Base-by-base conservation (phyloP, 2,888 invertebrate genomes). In the Lycia hirtaria region DNA sequence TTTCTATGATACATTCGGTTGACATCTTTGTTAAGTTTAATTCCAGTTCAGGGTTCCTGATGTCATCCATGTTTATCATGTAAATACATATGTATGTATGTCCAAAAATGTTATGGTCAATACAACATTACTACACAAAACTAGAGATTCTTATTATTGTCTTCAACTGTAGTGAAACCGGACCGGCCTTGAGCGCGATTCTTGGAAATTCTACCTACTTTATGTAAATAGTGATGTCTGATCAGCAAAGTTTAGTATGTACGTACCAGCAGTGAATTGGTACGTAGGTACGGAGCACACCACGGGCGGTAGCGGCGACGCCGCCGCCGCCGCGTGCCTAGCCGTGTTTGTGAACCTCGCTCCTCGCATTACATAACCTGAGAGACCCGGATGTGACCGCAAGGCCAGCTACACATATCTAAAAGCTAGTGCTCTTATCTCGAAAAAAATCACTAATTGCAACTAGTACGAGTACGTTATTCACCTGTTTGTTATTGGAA, bases 321-420 rank as follows among this genome's bases (percentile, higher is more conserved):
- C 67, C 43, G n/a, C 9, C 52, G 41, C 56, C 28, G 57, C 67
- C 63, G 67, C 62, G 61, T 56, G 28, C 26, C 50, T 37, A 49
- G 49, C 57, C 49, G 15, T 41, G 33, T 49, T 41, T 41, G 56
- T 60, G 67, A 64, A 67, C 64, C 65, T 71, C 70, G 72, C 69
- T 78, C 76, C 74, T 75, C 73, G 81, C 76, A 82, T 88, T 88
- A 88, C 77, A 65, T 64, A 69, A 78, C 51, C 35, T 35, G 41
- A 43, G 67, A 76, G 72, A 88, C 88, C 89, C 88, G 89, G 88
- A 89, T 86, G 76, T 82, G 67, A 68, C 69, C 68, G 62, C 87
- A 87, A 88, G 87, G 87, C 83, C 85, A 81, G 64, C 69, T 64
- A 65, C 50, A 70, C 81, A 80, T 72, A 69, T 64, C 60, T 65